Base-by-base conservation (phyloP, 1,140 invertebrate species). In the Ditylenchus dipsaci region DNA sequence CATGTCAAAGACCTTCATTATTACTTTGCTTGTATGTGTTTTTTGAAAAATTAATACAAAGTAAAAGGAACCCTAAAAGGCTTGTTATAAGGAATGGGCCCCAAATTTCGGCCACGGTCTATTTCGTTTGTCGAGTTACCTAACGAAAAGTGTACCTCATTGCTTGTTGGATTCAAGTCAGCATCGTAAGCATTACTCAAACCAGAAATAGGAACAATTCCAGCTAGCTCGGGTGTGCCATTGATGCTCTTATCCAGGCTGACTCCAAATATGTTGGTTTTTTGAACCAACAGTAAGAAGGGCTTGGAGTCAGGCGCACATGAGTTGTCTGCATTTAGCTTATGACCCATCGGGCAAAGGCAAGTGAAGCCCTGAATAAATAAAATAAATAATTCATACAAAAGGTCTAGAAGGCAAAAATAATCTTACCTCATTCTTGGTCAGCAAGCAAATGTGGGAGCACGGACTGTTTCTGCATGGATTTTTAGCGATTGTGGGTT, bases 281-380 rank as follows among this genome's bases (percentile, higher is more conserved):
- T 90, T 78, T 91, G 90, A 76, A 96, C 88, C 0, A 97, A 88
- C 88, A 97, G 90, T 38, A 98, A 83, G 83, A 91, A 95, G 0
- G 92, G 88, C 8, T 76, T 75, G 1, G 74, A 67, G 80, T 85
- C 81, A 61, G 72, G 63, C 5, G 82, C 73, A 76, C 85, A 86
- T 26, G 64, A 73, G 57, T 78, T 72, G 13, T 75, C 67, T 11
- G 30, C 57, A 17, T 86, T 85, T 1, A 93, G 84, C 15, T 88
- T 88, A 76, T 88, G 94, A 13, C 94, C 95, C 26, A 92, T 89
- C 73, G 91, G 90, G 83, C 95, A 98, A 75, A 90, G 90, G 80
- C 95, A 97, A 0, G 88, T 89, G 79, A 90, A 0, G 0, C 88
- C 87, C 42, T 84, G 15, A 53, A 53, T 15, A 26, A 53, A 7